phyloP scores from a whole-genome alignment of 2,888 invertebrate genomes.

The Tipula vernalis region DNA sequence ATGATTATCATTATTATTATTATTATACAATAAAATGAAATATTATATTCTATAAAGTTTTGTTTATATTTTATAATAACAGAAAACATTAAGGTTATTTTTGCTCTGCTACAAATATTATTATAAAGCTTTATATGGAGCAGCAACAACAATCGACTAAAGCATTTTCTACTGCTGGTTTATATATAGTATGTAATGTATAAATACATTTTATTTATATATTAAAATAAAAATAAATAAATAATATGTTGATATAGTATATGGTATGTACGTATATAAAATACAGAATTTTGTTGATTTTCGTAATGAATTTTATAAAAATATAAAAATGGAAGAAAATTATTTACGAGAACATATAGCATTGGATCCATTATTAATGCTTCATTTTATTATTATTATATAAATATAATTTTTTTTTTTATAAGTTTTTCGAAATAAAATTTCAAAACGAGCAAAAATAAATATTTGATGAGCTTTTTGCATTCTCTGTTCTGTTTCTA shows the following conservation, averaged over 20 bases:
- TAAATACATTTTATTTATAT: neutral
- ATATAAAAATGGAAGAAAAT: neutral
- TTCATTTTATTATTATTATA: neutral
- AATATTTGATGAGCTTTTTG: neutral
- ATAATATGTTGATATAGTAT: neutral
- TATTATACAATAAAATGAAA: slow-evolving; percentile 4
- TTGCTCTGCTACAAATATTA: neutral
- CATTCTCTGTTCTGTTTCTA: neutral
- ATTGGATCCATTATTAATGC: neutral
- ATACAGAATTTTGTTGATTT: neutral
- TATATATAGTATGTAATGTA: neutral
- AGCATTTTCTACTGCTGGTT: neutral
- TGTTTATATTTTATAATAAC: neutral
- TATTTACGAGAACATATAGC: neutral
- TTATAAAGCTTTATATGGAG: neutral
- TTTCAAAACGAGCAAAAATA: neutral
- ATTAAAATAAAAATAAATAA: neutral
- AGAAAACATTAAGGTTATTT: neutral
- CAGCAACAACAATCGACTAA: neutral
- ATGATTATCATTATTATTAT: neutral
- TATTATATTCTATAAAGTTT: neutral
- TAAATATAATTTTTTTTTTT: neutral
- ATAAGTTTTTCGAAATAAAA: neutral
- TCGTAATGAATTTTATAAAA: neutral
- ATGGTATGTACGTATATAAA: neutral